Base-by-base conservation (phyloP, 2,888 invertebrate species). In the Protophormia terraenovae region DNA sequence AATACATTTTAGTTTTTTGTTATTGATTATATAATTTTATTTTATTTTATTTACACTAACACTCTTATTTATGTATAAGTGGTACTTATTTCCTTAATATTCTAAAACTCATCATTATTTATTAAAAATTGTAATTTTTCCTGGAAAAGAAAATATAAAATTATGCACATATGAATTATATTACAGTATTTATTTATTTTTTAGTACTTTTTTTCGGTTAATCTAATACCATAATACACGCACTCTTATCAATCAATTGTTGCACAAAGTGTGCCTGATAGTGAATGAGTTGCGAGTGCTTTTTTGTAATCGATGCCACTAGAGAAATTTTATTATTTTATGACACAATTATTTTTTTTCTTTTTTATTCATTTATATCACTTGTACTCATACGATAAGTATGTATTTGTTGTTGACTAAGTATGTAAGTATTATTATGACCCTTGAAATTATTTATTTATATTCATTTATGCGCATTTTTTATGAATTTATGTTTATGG, bases 401-500 rank as follows among this genome's bases (percentile, higher is more conserved):
- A 19, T 60, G 27, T 75, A 19, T 60, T 53, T 19, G 14, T 19
- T 75, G 38, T 29, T 38, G 35, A 41, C 58, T n/a, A n/a, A n/a
- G n/a, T n/a, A n/a, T n/a, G n/a, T n/a, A n/a, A n/a, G n/a, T n/a
- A n/a, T n/a, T n/a, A n/a, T n/a, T 71, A 71, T 71, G 79, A 66
- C 85, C 73, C 85, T 85, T 85, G 64, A 82, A 85, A 69, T 78
- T 75, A 41, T 80, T 80, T 69, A 45, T 45, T 7, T 73, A 38
- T 19, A 81, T 81, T 81, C 50, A 85, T 75, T 82, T 75, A 85
- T 82, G 82, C 75, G 66, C 55, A 77, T 83, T 71, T 80, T 71
- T 77, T 82, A 64, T 76, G 76, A 71, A 55, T 64, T 47, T 50
- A 8, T 53, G 38, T 60, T 67, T 69, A 27, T 50, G 69, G 55